A percentile compares a stretch with the other conserved stretches of the same genome.
Conservation (phyloP, 2,888 invertebrate species). For the Tuberolachnus salignus region DNA sequence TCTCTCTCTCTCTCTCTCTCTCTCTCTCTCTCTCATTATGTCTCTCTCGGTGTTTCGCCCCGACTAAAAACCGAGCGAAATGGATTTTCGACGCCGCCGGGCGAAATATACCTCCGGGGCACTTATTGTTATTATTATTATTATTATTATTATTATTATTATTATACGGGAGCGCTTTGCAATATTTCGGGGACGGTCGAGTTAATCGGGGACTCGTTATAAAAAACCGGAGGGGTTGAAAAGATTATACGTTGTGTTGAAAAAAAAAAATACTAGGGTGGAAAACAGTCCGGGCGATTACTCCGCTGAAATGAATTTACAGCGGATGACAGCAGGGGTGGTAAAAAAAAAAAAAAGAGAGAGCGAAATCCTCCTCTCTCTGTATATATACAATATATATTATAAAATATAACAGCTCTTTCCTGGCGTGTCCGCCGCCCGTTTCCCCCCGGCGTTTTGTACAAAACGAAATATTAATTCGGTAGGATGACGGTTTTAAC, state of each 20-base stretch:
- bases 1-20: neutral
- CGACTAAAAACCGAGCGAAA: conserved; percentile 5
- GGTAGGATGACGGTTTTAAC: conserved; percentile 54
- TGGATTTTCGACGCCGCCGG: conserved; percentile 27
- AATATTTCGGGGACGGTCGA: conserved; percentile 33
- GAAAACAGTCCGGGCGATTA: conserved; percentile 54
- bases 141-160: conserved; percentile 51
- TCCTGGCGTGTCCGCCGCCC: neutral
- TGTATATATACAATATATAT: neutral
- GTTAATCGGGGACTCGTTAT: conserved; percentile 54
- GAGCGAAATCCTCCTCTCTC: conserved; percentile 19
- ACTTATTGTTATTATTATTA: conserved; percentile 51
- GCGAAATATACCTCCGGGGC: conserved; percentile 38
- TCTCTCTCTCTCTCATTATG: too few species aligned
- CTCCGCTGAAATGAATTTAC: conserved; percentile 53
- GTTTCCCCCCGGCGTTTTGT: conserved; percentile 31
- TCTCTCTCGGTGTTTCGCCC: neutral
- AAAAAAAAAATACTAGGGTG: conserved; percentile 46
- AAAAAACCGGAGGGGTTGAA: conserved; percentile 47
- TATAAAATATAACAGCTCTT: neutral
- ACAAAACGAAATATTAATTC: conserved; percentile 56
- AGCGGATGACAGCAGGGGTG: conserved; percentile 43
- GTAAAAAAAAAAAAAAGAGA: conserved; percentile 41
- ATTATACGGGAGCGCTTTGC: conserved; percentile 29
- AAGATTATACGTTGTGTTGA: conserved; percentile 52